Evolutionary conservation across 1,140 invertebrate species (phyloP), one percentile per base, ranked within the genome.

Genomic region (Antheraea pernyi): DNA sequence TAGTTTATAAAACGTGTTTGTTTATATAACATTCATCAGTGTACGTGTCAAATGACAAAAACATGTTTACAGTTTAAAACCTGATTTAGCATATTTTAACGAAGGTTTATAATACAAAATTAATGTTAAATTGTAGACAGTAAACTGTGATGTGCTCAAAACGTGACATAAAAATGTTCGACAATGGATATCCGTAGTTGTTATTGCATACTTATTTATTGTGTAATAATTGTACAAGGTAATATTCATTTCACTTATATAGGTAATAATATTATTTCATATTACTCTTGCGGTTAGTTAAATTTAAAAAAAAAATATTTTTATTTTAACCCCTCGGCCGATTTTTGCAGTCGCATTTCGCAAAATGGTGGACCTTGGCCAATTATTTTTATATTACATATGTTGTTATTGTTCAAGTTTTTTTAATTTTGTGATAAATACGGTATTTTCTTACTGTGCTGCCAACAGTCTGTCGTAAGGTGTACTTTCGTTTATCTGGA

Each of bases 131-230:
- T 65, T 46, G 19, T 53, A 11, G 18, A 53, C 7, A 65, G 46
- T 65, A n/a, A 48, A 59, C 18, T 36, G 65, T 67, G 53, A 67
- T 67, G 64, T 48, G 64, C 53, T 22, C 18, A 46, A 65, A 30
- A 62, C 58, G 65, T 69, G 62, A 65, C 70, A 59, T 78, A 77
- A 88, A 89, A 81, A 91, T 91, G 88, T 70, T 79, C 67, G 75
- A 91, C 88, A 85, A 91, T 91, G 88, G 82, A 86, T 81, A 80
- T 83, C 70, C 66, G 74, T 22, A 61, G 67, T 77, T 80, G 74
- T 68, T 76, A 72, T 63, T 78, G 81, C 62, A 61, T 85, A 71
- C 73, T 84, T 83, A 83, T 81, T 72, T 80, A 72, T 80, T 66
- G 22, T 85, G 64, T 82, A 71, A 19, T 61, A 22, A 19, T 22